A percentile compares a stretch with the other conserved stretches of the same genome.
Evolutionary conservation across 1,140 invertebrate species (phyloP).

Genomic region (Formica selysi): DNA sequence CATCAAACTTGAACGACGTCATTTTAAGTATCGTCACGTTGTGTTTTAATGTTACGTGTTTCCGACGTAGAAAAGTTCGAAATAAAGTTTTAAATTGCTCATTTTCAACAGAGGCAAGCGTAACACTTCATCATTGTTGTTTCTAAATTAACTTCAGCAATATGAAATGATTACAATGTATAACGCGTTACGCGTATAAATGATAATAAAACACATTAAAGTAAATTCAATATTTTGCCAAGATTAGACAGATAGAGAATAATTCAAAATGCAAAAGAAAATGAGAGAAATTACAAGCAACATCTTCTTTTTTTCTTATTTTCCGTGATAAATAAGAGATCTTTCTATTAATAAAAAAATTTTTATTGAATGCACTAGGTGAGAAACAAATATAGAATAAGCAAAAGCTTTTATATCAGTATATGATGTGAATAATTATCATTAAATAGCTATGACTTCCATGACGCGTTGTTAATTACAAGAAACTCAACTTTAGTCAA

Average conservation of each 20-base stretch:
- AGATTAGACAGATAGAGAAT: background rate
- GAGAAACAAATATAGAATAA: background rate
- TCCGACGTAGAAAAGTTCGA: background rate
- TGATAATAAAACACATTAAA: slow-evolving; percentile 6
- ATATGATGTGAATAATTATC: too few relatives aligned
- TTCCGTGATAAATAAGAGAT: slow-evolving; percentile 20
- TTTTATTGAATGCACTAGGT: background rate
- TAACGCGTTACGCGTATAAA: slow-evolving; percentile 8
- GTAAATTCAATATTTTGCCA: background rate
- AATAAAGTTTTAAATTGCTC: slow-evolving; percentile 42
- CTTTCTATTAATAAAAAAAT: background rate
- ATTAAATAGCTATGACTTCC: background rate
- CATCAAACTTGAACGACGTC: background rate
- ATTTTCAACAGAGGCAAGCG: slow-evolving; percentile 2
- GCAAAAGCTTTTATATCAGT: background rate
- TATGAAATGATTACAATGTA: slow-evolving; percentile 8
- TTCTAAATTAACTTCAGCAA: slow-evolving; percentile 24
- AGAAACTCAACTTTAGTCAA: background rate
- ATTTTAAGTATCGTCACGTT: slow-evolving; percentile 12
- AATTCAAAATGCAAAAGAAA: background rate
- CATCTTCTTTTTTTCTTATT: background rate
- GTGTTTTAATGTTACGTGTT: slow-evolving; percentile 38
- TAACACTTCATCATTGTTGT: slow-evolving; percentile 7
- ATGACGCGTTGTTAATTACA: background rate
- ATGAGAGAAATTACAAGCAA: background rate